Conservation (phyloP, 2,888 invertebrate species). For the Pseudanteris insignis region DNA sequence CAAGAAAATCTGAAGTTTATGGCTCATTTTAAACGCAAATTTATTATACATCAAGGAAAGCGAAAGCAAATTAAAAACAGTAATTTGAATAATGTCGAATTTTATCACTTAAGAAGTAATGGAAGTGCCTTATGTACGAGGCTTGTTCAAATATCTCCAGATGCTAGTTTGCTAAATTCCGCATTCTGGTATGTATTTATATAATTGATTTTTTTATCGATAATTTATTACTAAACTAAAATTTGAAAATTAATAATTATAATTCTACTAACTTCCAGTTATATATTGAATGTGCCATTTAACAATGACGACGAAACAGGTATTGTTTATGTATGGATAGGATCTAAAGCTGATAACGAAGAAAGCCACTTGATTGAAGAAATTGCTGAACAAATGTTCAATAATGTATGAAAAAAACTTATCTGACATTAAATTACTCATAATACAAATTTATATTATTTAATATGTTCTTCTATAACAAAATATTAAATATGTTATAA, state of each 20-base stretch:
- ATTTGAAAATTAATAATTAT: no score
- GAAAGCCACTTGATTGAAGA: slow-evolving; percentile 88
- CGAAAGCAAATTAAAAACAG: slow-evolving; percentile 70
- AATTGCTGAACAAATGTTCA: slow-evolving; percentile 92
- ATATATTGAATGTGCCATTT: slow-evolving; percentile 91
- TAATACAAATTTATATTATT: not conserved
- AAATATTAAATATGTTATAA: no score
- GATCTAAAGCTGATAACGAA: slow-evolving; percentile 83
- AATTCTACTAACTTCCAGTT: slow-evolving; percentile 71
- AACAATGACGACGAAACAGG: slow-evolving; percentile 86
- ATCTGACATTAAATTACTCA: not conserved
- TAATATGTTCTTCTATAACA: no score
- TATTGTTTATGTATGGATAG: slow-evolving; percentile 96
- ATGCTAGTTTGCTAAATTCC: slow-evolving; percentile 87
- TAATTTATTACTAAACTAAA: no score
- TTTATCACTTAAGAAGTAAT: slow-evolving; percentile 95
- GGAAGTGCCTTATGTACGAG: slow-evolving; percentile 93
- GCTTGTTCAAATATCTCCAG: slow-evolving; percentile 88
- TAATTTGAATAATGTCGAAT: slow-evolving; percentile 73
- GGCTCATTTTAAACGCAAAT: slow-evolving; percentile 94
- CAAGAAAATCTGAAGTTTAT: slow-evolving; percentile 98
- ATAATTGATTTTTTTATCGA: no score
- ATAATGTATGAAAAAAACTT: slow-evolving; percentile 75
- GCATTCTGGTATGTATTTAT: slow-evolving; percentile 83
- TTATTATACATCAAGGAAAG: slow-evolving; percentile 91